These are phyloP conservation scores for Triplophysa yarkandensis DNA, from an alignment of 2,797 vertebrate genomes.

Conservation along the genomic window DNA sequence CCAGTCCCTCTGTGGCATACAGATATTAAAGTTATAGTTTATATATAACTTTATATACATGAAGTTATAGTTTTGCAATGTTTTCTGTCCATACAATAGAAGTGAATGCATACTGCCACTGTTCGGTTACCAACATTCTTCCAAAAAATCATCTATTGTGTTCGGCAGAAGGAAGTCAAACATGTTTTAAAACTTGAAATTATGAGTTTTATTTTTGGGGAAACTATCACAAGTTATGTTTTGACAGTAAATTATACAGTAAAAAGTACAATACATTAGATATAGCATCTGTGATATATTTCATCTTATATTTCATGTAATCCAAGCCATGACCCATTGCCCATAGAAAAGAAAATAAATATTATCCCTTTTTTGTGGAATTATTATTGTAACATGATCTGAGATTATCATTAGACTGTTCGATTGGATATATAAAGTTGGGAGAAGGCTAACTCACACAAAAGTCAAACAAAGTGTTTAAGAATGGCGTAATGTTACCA, in stretches of 20 bases:
- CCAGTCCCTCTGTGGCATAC: neutral
- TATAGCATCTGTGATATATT: neutral
- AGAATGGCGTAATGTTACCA: conserved; percentile 10
- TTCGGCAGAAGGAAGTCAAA: no score
- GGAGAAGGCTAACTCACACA: conserved; percentile 22
- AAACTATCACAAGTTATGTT: neutral
- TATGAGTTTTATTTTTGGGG: no score
- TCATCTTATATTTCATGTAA: neutral
- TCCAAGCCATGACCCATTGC: neutral
- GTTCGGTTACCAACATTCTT: no score
- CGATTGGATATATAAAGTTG: conserved; percentile 16
- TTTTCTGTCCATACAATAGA: no score
- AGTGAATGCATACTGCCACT: no score
- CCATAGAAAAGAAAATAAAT: neutral
- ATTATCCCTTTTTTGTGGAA: neutral
- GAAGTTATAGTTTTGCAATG: no score
- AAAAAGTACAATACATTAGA: neutral
- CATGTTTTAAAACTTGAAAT: no score
- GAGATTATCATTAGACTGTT: neutral
- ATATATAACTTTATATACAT: no score
- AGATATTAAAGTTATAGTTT: no score
- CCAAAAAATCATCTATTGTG: no score
- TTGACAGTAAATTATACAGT: no score
- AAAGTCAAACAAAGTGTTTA: conserved; percentile 23
- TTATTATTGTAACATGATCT: neutral